Evolutionary conservation across 2,113 vertebrate genomes (phyloP).

Genomic region (Pipa parva): DNA sequence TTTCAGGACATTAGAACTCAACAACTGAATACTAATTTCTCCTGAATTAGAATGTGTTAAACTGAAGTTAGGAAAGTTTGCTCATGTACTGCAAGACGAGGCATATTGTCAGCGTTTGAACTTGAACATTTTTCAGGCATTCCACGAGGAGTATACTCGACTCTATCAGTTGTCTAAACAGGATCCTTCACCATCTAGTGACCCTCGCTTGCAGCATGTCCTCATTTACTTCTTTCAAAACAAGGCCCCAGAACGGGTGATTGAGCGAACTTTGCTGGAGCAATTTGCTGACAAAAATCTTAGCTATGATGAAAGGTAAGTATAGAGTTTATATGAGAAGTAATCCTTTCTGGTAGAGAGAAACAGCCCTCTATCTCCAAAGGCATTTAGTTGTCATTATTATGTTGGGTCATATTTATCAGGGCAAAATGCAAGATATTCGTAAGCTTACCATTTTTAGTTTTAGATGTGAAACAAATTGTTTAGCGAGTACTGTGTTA

Average conservation of each 20-base stretch:
- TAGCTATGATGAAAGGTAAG: slow-evolving; percentile 89
- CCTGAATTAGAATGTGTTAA: too few relatives aligned
- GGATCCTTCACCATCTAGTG: slow-evolving; percentile 71
- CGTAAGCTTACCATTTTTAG: too few relatives aligned
- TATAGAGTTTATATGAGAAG: too few relatives aligned
- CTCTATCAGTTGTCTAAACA: slow-evolving; percentile 82
- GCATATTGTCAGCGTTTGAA: not conserved
- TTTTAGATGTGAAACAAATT: too few relatives aligned
- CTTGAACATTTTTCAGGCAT: slow-evolving; percentile 64
- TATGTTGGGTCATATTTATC: too few relatives aligned
- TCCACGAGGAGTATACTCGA: slow-evolving; percentile 89
- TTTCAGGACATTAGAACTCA: too few relatives aligned
- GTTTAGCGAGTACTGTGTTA: too few relatives aligned
- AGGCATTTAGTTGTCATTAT: not conserved
- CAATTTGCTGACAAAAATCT: slow-evolving; percentile 93
- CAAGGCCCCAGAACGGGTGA: slow-evolving; percentile 77
- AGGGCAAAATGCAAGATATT: too few relatives aligned
- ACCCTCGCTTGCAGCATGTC: slow-evolving; percentile 83
- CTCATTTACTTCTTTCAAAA: slow-evolving; percentile 93
- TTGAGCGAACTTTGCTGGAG: slow-evolving; percentile 89
- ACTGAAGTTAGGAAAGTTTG: too few relatives aligned
- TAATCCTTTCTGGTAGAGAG: too few relatives aligned
- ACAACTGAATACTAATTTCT: too few relatives aligned
- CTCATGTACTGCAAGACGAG: too few relatives aligned
- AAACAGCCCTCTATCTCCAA: not conserved